phyloP scores from a whole-genome alignment of 2,888 invertebrate genomes.

The Folsomia candida region DNA sequence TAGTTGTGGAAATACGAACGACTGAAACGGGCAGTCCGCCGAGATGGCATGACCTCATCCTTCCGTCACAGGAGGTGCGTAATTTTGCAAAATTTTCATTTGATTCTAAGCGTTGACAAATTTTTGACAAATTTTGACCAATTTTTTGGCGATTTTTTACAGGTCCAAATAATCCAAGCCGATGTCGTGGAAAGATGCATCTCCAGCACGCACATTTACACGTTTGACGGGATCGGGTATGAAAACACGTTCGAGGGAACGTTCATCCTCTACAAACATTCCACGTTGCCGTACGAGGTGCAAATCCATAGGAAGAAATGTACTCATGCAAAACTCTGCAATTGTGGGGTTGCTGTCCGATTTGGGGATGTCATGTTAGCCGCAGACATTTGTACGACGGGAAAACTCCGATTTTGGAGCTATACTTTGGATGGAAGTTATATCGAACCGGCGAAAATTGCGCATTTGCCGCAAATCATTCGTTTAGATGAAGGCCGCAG shows the following conservation, averaged over 20 bases:
- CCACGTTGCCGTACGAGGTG: conserved; percentile 50
- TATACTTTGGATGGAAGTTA: conserved; percentile 48
- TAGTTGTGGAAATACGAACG: conserved; percentile 45
- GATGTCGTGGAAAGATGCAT: conserved; percentile 48
- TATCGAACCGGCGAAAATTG: conserved; percentile 45
- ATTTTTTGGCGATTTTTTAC: not conserved
- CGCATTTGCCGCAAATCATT: conserved; percentile 49
- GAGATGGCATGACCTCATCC: conserved; percentile 45
- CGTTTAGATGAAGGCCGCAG: conserved; percentile 49
- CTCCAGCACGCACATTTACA: conserved; percentile 44
- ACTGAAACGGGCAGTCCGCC: conserved; percentile 48
- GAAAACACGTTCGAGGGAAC: conserved; percentile 48
- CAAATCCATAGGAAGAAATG: conserved; percentile 48
- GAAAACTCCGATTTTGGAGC: conserved; percentile 49
- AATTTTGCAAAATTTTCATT: not conserved
- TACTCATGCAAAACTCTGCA: conserved; percentile 43
- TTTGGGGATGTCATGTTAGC: conserved; percentile 49
- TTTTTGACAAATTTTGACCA: not conserved
- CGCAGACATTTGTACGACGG: conserved; percentile 46
- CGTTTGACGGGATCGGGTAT: conserved; percentile 50
- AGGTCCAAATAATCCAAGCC: conserved; percentile 28
- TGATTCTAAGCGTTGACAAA: too few relatives aligned
- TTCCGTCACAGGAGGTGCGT: conserved; percentile 47
- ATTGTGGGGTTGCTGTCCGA: conserved; percentile 48
- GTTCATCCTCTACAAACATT: conserved; percentile 50